Base-by-base conservation (phyloP, 2,888 invertebrate genomes). In the Limnephilus auricula region DNA sequence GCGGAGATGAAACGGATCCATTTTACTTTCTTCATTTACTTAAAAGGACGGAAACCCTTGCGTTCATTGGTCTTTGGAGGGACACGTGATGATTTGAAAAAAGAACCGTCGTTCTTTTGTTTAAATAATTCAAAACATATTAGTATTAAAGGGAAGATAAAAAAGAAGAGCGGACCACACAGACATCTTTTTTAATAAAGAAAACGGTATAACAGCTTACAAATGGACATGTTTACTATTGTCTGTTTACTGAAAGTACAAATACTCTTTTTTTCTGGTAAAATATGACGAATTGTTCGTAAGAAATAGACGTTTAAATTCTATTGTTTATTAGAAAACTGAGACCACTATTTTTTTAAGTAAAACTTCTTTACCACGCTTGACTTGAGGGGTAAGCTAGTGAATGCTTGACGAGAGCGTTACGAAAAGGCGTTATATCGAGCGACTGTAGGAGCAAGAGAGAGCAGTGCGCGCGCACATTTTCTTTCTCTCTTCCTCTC, bases 11-110 rank as follows among this genome's bases (percentile, higher is more conserved):
- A 82, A 82, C 82, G 82, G 34, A 37, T 6, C 82, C 34, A 82
- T 34, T 82, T n/a, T 82, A 82, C 12, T 37, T 31, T 25, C 32
- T 82, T 34, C 82, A 32, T 82, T 82, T 82, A 82, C 32, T 82
- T 82, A 12, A 32, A 82, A 82, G 32, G 34, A 82, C 6, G 34
- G 82, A 37, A 82, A 37, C 82, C 4, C 18, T 37, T 32, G 34
- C 25, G 82, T 65, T 65, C 25, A 65, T 65, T 65, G 65, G 65
- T 65, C 65, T 65, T 65, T n/a, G n/a, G 65, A 65, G 65, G 65
- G 9, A 65, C 65, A n/a, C 25, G 9, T 82, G 31, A 32, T 32
- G 30, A 31, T 82, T 31, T 31, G 31, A 32, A 31, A 18, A 82
- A 15, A 30, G 80, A 82, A 34, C 80, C 32, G 5, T 82, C 80